These are phyloP conservation scores for Zoanthus gigantus DNA, from an alignment of 92 coral and sea anemone genomes.

Conservation along the genomic window DNA sequence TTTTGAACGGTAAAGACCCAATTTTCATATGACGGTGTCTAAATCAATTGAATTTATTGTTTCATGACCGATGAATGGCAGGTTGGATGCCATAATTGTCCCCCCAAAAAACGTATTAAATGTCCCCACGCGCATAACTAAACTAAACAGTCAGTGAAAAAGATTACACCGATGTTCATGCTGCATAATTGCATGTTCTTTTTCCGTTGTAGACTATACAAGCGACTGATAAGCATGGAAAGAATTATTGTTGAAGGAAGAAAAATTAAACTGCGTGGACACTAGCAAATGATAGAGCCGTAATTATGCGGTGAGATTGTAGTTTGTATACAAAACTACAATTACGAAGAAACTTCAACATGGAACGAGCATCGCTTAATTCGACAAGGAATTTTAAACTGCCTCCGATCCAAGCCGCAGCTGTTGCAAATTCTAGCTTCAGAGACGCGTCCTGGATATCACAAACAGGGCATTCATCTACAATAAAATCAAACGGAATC, in stretches of 20 bases:
- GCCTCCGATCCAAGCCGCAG: slow-evolving; percentile 89
- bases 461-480: slow-evolving; percentile 23
- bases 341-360: neutral
- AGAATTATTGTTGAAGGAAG: neutral
- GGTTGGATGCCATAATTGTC: neutral
- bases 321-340: neutral
- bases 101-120: neutral
- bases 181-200: slow-evolving; percentile 19
- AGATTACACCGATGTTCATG: neutral
- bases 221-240: slow-evolving; percentile 20
- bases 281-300: neutral
- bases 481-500: slow-evolving; percentile 19
- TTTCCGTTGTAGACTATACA: slow-evolving; percentile 16
- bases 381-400: slow-evolving; percentile 80
- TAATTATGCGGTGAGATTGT: neutral
- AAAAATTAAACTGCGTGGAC: neutral
- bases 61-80: neutral
- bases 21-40: too few relatives aligned
- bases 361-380: slow-evolving; percentile 45
- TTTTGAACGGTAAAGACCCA: too few relatives aligned
- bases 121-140: neutral
- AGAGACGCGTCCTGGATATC: slow-evolving; percentile 49
- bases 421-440: slow-evolving; percentile 59
- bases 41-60: neutral
- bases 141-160: neutral